Evolutionary conservation across 2,797 vertebrate genomes (phyloP).

Genomic region (Malurus splendens): DNA sequence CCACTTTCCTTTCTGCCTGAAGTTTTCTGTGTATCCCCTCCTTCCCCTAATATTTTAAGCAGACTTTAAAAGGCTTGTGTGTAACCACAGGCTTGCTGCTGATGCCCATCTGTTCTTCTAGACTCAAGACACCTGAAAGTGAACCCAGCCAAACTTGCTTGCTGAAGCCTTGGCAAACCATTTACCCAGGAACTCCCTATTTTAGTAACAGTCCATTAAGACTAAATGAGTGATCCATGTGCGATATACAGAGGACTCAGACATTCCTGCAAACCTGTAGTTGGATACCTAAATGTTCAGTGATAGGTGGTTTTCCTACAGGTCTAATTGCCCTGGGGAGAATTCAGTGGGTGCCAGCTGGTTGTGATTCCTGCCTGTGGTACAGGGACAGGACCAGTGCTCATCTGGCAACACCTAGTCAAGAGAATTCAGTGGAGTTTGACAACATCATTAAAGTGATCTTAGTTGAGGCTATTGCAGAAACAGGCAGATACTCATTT

Average conservation of each 20-base stretch:
- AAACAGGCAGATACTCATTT: neutral
- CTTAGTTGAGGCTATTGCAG: neutral
- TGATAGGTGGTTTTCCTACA: neutral
- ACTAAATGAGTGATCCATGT: neutral
- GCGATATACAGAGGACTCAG: neutral
- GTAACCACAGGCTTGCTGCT: neutral
- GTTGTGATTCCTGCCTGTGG: neutral
- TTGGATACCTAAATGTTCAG: neutral
- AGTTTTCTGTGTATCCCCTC: neutral
- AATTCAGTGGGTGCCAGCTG: neutral
- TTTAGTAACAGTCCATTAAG: constrained; percentile 30
- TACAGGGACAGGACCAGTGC: neutral
- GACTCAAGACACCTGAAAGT: neutral
- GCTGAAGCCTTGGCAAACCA: neutral
- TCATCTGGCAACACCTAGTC: neutral
- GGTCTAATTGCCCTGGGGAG: neutral
- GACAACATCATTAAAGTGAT: neutral
- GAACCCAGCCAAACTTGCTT: constrained; percentile 20
- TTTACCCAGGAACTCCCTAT: neutral
- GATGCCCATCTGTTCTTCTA: neutral
- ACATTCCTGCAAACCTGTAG: neutral
- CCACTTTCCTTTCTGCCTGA: neutral
- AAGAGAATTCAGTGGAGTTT: neutral
- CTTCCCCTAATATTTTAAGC: neutral
- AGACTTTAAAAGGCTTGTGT: neutral